These are phyloP conservation scores for Tillus elongatus DNA, from an alignment of 2,888 invertebrate species.

Conservation along the genomic window DNA sequence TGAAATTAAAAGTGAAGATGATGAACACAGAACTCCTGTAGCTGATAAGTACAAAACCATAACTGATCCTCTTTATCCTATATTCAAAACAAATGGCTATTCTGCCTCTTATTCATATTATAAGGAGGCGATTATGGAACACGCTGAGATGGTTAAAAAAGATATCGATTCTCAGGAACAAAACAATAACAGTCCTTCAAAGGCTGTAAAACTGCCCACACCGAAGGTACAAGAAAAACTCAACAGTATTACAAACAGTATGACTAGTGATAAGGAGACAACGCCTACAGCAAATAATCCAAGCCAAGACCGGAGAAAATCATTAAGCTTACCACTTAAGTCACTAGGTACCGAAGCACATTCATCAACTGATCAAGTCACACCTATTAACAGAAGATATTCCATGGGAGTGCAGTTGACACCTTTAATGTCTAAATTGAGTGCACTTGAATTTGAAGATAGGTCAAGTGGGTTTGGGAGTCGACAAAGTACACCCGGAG, in stretches of 20 bases:
- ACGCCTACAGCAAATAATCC: slow-evolving; percentile 8
- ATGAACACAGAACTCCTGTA: neutral
- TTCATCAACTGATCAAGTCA: slow-evolving; percentile 14
- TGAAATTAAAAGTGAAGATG: neutral
- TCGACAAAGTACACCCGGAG: slow-evolving; percentile 49
- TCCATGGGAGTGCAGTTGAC: slow-evolving; percentile 61
- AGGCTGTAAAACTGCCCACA: neutral
- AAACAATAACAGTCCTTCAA: neutral
- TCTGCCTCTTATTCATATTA: slow-evolving; percentile 65
- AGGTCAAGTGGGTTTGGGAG: slow-evolving; percentile 61
- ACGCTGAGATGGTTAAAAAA: neutral
- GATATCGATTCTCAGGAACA: neutral
- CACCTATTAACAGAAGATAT: slow-evolving; percentile 26
- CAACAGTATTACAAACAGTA: neutral
- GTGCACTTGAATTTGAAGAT: slow-evolving; percentile 61
- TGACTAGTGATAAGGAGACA: slow-evolving; percentile 21
- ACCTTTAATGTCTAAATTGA: slow-evolving; percentile 73
- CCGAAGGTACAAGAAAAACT: neutral
- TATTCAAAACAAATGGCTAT: slow-evolving; percentile 64
- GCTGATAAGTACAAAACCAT: slow-evolving; percentile 50
- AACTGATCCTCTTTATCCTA: slow-evolving; percentile 69
- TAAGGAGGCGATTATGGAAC: slow-evolving; percentile 36
- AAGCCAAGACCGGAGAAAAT: slow-evolving; percentile 38
- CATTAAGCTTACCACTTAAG: slow-evolving; percentile 64
- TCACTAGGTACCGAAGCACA: slow-evolving; percentile 47